Conservation (phyloP, 2,113 vertebrate species). For the Chaetorhynchus papuensis region DNA sequence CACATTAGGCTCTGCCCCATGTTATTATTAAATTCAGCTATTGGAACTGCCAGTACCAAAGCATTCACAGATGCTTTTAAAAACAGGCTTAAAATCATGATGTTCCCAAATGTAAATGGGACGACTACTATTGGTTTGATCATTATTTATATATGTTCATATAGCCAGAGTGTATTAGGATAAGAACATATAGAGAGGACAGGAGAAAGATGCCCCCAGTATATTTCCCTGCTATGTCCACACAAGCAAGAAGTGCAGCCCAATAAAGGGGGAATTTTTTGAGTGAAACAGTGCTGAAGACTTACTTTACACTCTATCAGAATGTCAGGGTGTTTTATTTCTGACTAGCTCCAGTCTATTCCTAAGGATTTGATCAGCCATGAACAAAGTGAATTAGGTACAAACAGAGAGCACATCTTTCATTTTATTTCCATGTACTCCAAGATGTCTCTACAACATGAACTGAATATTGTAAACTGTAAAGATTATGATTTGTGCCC, state of each 20-base stretch:
- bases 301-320: neutral
- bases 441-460: neutral
- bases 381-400: neutral
- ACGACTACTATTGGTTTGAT: neutral
- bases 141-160: neutral
- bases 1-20: neutral
- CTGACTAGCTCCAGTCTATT: neutral
- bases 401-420: neutral
- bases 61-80: neutral
- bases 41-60: neutral
- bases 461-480: neutral
- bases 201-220: neutral
- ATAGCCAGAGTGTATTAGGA: neutral
- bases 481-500: neutral
- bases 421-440: neutral
- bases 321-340: neutral
- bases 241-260: neutral
- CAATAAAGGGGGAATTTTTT: neutral
- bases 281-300: neutral
- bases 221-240: neutral
- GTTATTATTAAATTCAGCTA: neutral
- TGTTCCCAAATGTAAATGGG: neutral
- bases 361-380: neutral
- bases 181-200: neutral
- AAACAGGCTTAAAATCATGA: neutral